Percentiles rank a stretch among this genome's conserved stretches.
phyloP scores from a whole-genome alignment of 2,113 vertebrate species.

The Aplodontia rufa region DNA sequence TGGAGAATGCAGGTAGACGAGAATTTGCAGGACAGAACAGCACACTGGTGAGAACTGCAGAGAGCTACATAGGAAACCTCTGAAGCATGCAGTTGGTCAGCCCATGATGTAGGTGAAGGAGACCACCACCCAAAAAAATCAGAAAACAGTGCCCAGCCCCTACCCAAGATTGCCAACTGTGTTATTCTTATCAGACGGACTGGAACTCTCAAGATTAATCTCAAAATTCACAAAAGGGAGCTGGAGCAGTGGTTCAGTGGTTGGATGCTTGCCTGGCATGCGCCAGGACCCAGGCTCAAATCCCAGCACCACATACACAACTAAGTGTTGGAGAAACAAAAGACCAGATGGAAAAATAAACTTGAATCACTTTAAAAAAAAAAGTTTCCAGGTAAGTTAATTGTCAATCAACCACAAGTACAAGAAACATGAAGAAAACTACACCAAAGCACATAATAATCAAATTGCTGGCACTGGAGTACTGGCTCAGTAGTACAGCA shows the following conservation, averaged over 20 bases:
- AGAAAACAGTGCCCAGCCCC: not conserved
- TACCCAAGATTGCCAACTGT: not conserved
- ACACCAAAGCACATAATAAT: not conserved
- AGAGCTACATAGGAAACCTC: not conserved
- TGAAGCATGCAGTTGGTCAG: not conserved
- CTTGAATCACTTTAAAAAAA: too few relatives aligned
- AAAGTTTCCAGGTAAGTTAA: not conserved
- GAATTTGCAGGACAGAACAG: not conserved
- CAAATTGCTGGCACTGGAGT: too few relatives aligned
- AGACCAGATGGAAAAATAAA: too few relatives aligned
- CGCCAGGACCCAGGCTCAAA: too few relatives aligned
- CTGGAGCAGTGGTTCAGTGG: too few relatives aligned
- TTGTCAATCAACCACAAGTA: not conserved
- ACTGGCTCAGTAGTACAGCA: too few relatives aligned
- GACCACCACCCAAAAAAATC: not conserved
- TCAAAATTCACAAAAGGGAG: not conserved
- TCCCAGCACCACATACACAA: too few relatives aligned
- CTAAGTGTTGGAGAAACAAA: too few relatives aligned
- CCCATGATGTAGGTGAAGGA: not conserved
- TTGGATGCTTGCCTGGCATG: too few relatives aligned
- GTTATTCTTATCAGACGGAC: not conserved
- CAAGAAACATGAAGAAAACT: not conserved
- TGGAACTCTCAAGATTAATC: not conserved
- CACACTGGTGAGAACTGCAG: not conserved
- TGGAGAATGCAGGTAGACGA: not conserved